Evolutionary conservation across 2,888 invertebrate species (phyloP), one percentile per base, ranked within the genome.

Genomic region (Orchesellides sinensis): DNA sequence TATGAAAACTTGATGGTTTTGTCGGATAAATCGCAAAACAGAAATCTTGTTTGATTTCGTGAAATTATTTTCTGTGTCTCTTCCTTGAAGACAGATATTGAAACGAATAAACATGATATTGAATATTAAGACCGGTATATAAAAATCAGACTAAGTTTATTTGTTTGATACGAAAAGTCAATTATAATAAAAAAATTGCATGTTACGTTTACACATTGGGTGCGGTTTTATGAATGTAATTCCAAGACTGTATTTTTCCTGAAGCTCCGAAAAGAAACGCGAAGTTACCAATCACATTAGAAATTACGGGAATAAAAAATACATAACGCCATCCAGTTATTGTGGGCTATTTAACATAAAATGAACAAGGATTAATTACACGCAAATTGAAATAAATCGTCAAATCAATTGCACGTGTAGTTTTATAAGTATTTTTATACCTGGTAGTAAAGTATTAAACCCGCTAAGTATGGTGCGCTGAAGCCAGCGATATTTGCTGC

Each of bases 231-330:
- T 21, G n/a, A 17, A 63, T 29, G 5, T 63, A 92, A 88, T 96
- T 95, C 95, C 95, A 96, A 89, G 93, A 92, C 83, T 94, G 93
- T 45, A 94, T 92, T 49, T 96, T 94, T 0, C 94, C 96, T 84
- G 94, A 93, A 0, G 94, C 95, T 89, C 93, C 94, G 3, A 94
- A 69, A 1, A 94, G 88, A 89, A 94, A 96, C 4, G 95, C 89
- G 0, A 93, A 32, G 88, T 95, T 95, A 0, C 95, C 94, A 0
- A 92, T 83, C 0, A 93, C 89, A 82, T 96, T 92, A 1, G 96
- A 92, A 0, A 89, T 93, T 5, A 95, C 92, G 54, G 95, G 93
- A 40, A 96, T 93, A 94, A 96, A 95, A 89, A 96, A 96, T 0
- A 96, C 95, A 0, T 92, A 88, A 23, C 94, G 92, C 96, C 96